A percentile compares a stretch with the other conserved stretches of the same genome.
Conservation (phyloP, 2,113 vertebrate genomes). For the Lota lota region DNA sequence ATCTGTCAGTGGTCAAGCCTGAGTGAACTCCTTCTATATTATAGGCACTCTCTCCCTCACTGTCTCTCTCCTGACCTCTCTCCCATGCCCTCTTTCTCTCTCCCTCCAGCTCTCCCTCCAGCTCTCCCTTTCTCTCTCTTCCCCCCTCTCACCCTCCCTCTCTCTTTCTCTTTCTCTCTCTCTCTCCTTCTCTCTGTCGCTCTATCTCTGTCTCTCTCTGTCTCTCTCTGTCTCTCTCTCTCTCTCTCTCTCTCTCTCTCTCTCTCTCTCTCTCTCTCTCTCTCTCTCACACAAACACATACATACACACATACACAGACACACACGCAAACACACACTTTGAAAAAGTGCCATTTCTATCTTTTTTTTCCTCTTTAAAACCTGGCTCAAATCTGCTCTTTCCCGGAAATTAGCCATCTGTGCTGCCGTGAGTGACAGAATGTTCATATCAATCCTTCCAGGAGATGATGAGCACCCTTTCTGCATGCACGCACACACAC, state of each 20-base stretch:
- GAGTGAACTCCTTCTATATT: constrained; percentile 71
- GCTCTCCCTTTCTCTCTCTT: background rate
- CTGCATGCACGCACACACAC: constrained; percentile 64
- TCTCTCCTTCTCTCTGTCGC: constrained; percentile 24
- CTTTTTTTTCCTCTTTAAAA: constrained; percentile 71
- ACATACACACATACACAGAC: constrained; percentile 10
- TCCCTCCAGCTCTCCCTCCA: constrained; percentile 22
- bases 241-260: constrained; percentile 1
- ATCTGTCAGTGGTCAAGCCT: constrained; percentile 77
- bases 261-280: background rate
- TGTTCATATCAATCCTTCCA: constrained; percentile 78
- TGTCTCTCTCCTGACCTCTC: constrained; percentile 15
- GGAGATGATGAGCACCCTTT: constrained; percentile 72
- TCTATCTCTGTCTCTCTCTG: constrained; percentile 6
- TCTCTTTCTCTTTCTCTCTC: constrained; percentile 30
- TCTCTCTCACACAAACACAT: constrained; percentile 15
- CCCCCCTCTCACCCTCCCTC: background rate
- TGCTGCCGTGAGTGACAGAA: constrained; percentile 76
- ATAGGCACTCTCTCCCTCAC: constrained; percentile 57
- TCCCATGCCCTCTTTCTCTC: constrained; percentile 23
- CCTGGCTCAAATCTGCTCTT: constrained; percentile 76
- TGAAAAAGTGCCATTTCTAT: constrained; percentile 71
- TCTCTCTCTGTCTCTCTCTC: background rate
- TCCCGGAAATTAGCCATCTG: constrained; percentile 79
- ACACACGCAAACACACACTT: constrained; percentile 48